Conservation (phyloP, 1,140 invertebrate genomes). For the Trichomalopsis sarcophagae region DNA sequence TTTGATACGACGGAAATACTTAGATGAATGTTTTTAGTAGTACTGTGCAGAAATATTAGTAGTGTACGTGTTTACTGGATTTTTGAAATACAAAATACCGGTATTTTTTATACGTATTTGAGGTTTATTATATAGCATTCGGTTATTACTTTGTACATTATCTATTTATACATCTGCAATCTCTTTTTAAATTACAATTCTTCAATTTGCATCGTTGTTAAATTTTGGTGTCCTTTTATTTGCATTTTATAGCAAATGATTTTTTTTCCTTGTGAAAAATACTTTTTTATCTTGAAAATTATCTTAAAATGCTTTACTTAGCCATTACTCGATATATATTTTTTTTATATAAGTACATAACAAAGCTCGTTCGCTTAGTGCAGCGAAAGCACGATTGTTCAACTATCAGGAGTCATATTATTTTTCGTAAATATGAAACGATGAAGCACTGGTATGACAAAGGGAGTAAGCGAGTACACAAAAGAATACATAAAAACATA, state of each 20-base stretch:
- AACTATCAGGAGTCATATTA: constrained; percentile 30
- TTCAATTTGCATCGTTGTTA: not conserved
- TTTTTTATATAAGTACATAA: constrained; percentile 4
- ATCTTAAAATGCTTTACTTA: constrained; percentile 14
- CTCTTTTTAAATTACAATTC: too few species aligned
- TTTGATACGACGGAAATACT: constrained; percentile 32
- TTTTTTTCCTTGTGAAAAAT: too few species aligned
- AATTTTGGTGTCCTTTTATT: not conserved
- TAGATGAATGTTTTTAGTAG: constrained; percentile 34
- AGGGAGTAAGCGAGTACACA: constrained; percentile 5
- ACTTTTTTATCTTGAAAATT: not conserved
- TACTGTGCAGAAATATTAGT: not conserved
- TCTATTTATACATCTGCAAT: not conserved
- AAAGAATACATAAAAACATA: constrained; percentile 13
- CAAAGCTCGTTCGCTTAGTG: not conserved
- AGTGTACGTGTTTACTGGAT: not conserved
- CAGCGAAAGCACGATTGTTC: not conserved
- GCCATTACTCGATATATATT: not conserved
- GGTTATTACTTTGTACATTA: not conserved
- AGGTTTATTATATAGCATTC: constrained; percentile 5
- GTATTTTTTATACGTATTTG: constrained; percentile 32
- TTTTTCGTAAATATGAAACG: not conserved
- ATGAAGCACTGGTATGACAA: constrained; percentile 9
- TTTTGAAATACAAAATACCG: not conserved
- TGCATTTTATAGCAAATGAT: too few species aligned